Evolutionary conservation across 2,888 invertebrate genomes (phyloP).

Genomic region (Chesias legatella): DNA sequence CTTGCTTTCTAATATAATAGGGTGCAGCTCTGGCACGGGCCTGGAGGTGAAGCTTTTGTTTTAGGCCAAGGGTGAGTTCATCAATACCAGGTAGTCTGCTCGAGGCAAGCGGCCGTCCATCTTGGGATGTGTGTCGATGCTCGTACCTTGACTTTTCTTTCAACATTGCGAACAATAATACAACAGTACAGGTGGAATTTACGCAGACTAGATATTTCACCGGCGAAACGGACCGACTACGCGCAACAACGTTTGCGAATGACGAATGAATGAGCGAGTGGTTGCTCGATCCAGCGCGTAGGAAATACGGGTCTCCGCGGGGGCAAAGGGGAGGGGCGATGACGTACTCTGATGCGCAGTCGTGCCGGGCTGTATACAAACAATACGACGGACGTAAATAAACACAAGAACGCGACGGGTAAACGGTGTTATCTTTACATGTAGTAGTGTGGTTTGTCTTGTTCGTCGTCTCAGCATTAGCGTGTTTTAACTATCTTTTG

Average conservation of each 20-base stretch:
- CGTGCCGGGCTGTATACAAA: conserved; percentile 80
- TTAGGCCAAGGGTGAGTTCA: conserved; percentile 73
- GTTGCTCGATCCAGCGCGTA: conserved; percentile 65
- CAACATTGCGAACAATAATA: conserved; percentile 57
- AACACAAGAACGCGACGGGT: conserved; percentile 68
- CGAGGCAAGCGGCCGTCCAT: conserved; percentile 55
- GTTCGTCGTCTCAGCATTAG: too few species aligned
- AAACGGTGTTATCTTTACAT: conserved; percentile 69
- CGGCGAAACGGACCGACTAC: conserved; percentile 55
- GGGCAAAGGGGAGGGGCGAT: conserved; percentile 55
- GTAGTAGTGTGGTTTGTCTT: conserved; percentile 34
- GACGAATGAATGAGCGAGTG: conserved; percentile 77
- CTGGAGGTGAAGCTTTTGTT: conserved; percentile 77
- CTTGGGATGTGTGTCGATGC: conserved; percentile 52
- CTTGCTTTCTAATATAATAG: conserved; percentile 77
- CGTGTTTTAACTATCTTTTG: too few species aligned
- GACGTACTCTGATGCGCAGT: conserved; percentile 77
- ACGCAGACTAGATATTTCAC: conserved; percentile 52
- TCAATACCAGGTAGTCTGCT: conserved; percentile 71
- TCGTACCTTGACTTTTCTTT: conserved; percentile 71
- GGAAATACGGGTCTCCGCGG: conserved; percentile 65
- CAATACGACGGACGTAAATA: conserved; percentile 80
- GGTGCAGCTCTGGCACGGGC: conserved; percentile 75
- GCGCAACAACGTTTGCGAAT: conserved; percentile 72
- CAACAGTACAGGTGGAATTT: conserved; percentile 38